Conservation (phyloP, 2,888 invertebrate species). For the Mystacides longicornis region DNA sequence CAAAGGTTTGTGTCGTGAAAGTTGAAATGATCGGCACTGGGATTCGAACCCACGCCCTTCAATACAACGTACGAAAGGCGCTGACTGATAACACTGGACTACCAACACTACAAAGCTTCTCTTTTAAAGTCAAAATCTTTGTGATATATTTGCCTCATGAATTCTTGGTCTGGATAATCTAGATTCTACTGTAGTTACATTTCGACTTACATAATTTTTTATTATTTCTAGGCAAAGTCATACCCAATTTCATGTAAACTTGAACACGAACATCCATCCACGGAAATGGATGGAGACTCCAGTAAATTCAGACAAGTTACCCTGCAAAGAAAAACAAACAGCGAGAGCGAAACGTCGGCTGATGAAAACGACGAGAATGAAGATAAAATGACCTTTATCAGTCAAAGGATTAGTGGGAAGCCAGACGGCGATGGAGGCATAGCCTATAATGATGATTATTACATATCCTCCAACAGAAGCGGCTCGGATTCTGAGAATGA, state of each 20-base stretch:
- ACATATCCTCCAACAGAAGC: constrained; percentile 47
- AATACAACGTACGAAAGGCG: too few species aligned
- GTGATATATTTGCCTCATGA: neutral
- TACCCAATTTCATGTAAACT: constrained; percentile 48
- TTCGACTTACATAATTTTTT: neutral
- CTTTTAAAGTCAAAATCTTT: too few species aligned
- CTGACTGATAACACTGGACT: too few species aligned
- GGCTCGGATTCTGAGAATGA: constrained; percentile 72
- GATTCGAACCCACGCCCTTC: too few species aligned
- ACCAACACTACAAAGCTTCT: too few species aligned
- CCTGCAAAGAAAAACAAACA: constrained; percentile 37
- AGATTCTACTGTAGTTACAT: neutral
- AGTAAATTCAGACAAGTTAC: constrained; percentile 29
- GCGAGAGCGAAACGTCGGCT: constrained; percentile 51
- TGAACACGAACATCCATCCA: constrained; percentile 29
- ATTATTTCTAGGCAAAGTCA: constrained; percentile 45
- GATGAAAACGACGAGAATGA: constrained; percentile 50
- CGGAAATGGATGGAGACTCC: constrained; percentile 19
- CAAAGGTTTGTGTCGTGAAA: too few species aligned
- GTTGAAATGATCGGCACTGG: too few species aligned
- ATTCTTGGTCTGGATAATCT: neutral
- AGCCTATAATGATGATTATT: constrained; percentile 35
- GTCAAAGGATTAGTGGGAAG: constrained; percentile 36
- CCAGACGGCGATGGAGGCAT: constrained; percentile 26
- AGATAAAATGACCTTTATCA: constrained; percentile 54